These are phyloP conservation scores for Siphlonurus alternatus DNA, from an alignment of 2,888 invertebrate species.

Conservation along the genomic window DNA sequence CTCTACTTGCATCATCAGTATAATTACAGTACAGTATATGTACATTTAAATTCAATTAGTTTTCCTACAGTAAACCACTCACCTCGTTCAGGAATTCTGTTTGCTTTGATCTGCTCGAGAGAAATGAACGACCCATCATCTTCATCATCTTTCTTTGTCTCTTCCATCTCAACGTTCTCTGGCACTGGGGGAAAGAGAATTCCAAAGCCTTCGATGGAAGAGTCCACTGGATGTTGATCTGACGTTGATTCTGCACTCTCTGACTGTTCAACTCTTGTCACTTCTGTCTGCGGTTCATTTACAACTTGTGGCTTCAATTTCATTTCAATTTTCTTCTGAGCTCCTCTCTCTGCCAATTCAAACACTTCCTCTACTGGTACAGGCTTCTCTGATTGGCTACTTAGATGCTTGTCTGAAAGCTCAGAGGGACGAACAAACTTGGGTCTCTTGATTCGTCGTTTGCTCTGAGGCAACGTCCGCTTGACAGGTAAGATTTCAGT, in stretches of 20 bases:
- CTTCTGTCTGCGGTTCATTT: no score
- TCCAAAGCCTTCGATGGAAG: slow-evolving; percentile 7
- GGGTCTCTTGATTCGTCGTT: slow-evolving; percentile 32
- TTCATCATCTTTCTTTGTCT: slow-evolving; percentile 14
- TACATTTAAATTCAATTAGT: no score
- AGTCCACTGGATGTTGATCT: slow-evolving; percentile 5
- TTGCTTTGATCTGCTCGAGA: slow-evolving; percentile 43
- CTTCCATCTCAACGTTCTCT: slow-evolving; percentile 9
- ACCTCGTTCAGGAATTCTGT: slow-evolving; percentile 48
- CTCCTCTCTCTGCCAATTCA: slow-evolving; percentile 29
- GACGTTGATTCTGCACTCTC: slow-evolving; percentile 11
- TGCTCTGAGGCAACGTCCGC: slow-evolving; percentile 27
- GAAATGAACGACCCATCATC: slow-evolving; percentile 28
- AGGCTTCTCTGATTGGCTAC: slow-evolving; percentile 15
- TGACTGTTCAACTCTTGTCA: slow-evolving; percentile 20
- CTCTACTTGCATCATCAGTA: no score
- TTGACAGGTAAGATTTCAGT: slow-evolving; percentile 25
- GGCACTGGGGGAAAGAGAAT: neutral
- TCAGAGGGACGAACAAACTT: slow-evolving; percentile 32
- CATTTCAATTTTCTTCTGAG: slow-evolving; percentile 34
- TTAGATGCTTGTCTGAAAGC: slow-evolving; percentile 10
- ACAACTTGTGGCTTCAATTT: no score
- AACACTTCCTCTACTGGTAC: slow-evolving; percentile 31
- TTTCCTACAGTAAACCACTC: no score
- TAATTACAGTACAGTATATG: no score